phyloP scores from a whole-genome alignment of 1,140 invertebrate genomes.

The Cotesia typhae region DNA sequence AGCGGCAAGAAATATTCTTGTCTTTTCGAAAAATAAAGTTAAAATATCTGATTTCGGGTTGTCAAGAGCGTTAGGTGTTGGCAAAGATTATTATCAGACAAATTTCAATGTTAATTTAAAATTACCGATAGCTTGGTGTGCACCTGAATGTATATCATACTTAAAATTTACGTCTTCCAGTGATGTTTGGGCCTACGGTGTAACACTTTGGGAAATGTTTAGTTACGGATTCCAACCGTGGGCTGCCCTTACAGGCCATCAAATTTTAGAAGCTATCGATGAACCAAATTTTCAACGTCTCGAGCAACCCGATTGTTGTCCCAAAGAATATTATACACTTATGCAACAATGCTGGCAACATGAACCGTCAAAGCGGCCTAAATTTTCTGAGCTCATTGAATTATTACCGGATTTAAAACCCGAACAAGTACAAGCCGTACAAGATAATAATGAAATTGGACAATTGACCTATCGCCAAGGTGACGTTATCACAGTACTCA shows the following conservation, averaged over 20 bases:
- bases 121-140: slow-evolving; percentile 98
- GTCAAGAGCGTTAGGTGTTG: slow-evolving; percentile 93
- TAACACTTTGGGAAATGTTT: slow-evolving; percentile 99
- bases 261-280: slow-evolving; percentile 96
- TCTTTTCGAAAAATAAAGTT: slow-evolving; percentile 95
- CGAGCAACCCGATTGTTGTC: slow-evolving; percentile 94
- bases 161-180: slow-evolving; percentile 94
- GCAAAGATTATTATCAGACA: slow-evolving; percentile 98
- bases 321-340: slow-evolving; percentile 88
- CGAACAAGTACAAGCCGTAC: slow-evolving; percentile 85
- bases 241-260: slow-evolving; percentile 93
- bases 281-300: slow-evolving; percentile 87
- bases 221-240: slow-evolving; percentile 98
- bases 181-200: slow-evolving; percentile 97
- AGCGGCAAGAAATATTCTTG: slow-evolving; percentile 93
- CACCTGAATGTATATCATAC: slow-evolving; percentile 97
- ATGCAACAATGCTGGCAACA: slow-evolving; percentile 98
- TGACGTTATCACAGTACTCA: slow-evolving; percentile 92
- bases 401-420: slow-evolving; percentile 88
- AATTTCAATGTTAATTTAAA: slow-evolving; percentile 98
- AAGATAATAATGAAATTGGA: slow-evolving; percentile 70
- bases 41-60: slow-evolving; percentile 99
- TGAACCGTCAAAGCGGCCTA: slow-evolving; percentile 87
- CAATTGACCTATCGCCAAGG: slow-evolving; percentile 85
- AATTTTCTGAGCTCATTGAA: slow-evolving; percentile 85